These are phyloP conservation scores for Sebastes matsubarae DNA, from an alignment of 2,797 vertebrate genomes.

Conservation along the genomic window DNA sequence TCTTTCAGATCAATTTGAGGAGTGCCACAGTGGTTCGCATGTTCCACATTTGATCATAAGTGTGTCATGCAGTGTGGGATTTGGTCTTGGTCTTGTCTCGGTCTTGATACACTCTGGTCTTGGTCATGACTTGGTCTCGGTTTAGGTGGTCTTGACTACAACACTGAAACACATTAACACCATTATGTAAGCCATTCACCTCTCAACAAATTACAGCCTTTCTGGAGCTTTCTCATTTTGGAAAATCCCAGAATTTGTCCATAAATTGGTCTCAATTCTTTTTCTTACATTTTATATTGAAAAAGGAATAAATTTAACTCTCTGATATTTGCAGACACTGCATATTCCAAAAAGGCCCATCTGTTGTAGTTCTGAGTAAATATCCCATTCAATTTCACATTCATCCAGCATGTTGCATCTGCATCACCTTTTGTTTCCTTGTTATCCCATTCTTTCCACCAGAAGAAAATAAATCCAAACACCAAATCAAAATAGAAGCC, in stretches of 20 bases:
- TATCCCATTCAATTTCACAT: slow-evolving; percentile 35
- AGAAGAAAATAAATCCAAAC: slow-evolving; percentile 53
- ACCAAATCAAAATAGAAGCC: slow-evolving; percentile 73
- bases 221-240: not conserved
- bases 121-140: not conserved
- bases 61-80: too few species aligned
- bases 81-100: too few species aligned
- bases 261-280: not conserved
- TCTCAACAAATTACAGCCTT: not conserved
- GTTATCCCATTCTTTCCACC: slow-evolving; percentile 48
- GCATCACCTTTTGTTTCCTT: slow-evolving; percentile 68
- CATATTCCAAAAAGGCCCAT: slow-evolving; percentile 2
- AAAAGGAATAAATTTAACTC: not conserved
- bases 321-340: not conserved
- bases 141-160: not conserved
- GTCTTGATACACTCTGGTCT: too few species aligned
- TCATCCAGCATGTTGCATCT: slow-evolving; percentile 29
- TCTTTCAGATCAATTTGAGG: not conserved
- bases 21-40: not conserved
- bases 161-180: not conserved
- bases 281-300: not conserved
- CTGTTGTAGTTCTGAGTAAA: slow-evolving; percentile 42
- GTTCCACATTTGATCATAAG: too few species aligned
- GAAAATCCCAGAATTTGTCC: not conserved
- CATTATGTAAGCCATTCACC: not conserved